Percentiles rank a stretch among this genome's conserved stretches.
Evolutionary conservation across 2,113 vertebrate species (phyloP).

Genomic region (Gulo gulo): DNA sequence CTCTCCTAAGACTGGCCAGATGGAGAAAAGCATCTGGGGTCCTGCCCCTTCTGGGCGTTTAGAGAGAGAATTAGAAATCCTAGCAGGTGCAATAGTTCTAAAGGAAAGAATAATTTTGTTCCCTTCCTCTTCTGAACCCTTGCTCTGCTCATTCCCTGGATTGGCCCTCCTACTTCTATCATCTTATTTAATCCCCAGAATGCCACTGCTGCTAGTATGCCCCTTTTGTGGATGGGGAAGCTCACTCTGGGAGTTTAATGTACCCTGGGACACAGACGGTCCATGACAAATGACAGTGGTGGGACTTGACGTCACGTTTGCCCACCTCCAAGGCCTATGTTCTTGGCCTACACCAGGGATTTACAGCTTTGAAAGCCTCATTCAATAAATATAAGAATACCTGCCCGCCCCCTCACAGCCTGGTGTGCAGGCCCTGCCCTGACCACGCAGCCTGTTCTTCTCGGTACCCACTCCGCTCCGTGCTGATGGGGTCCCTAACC

Average conservation of each 20-base stretch:
- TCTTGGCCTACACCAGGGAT: too few species aligned
- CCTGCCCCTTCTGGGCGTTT: neutral
- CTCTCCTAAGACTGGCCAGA: neutral
- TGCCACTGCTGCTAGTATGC: accelerated
- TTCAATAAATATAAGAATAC: neutral
- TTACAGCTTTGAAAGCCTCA: neutral
- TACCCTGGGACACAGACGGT: neutral
- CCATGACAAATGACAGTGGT: neutral
- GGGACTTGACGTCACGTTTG: neutral
- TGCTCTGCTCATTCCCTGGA: neutral
- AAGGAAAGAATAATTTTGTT: neutral
- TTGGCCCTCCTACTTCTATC: neutral
- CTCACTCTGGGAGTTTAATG: neutral
- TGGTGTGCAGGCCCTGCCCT: accelerated
- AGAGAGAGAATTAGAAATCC: neutral
- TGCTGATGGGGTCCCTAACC: accelerated
- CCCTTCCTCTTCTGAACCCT: neutral
- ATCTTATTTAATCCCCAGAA: too few species aligned
- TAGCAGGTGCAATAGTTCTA: neutral
- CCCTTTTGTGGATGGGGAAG: too few species aligned
- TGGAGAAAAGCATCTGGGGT: neutral
- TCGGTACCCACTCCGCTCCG: accelerated
- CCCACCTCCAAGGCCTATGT: neutral
- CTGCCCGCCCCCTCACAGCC: accelerated
- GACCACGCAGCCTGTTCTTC: too few species aligned